Evolutionary conservation across 2,113 vertebrate genomes (phyloP).

Genomic region (Gallinago media): DNA sequence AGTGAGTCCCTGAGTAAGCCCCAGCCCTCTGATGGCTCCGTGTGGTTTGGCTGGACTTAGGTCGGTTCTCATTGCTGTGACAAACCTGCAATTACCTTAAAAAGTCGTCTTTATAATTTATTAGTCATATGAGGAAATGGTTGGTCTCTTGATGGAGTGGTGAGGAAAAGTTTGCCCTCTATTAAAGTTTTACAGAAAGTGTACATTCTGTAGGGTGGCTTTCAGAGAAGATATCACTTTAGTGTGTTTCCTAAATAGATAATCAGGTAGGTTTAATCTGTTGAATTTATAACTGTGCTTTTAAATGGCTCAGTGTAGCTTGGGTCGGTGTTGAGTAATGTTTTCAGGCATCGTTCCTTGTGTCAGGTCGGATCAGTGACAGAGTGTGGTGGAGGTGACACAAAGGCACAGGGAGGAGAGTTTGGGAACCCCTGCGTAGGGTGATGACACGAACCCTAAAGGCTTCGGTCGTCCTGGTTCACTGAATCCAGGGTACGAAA

Average conservation of each 20-base stretch:
- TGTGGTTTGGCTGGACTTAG: background rate
- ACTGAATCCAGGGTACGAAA: background rate
- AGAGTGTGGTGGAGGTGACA: background rate
- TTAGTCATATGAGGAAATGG: background rate
- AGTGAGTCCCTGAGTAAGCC: background rate
- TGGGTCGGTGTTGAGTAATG: fast-evolving
- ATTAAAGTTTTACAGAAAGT: background rate
- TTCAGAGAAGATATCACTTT: background rate
- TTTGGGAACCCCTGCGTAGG: background rate
- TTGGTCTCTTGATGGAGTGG: background rate
- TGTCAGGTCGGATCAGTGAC: background rate
- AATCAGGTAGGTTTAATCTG: background rate
- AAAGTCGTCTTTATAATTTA: background rate
- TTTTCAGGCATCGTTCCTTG: fast-evolving
- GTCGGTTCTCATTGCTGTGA: background rate
- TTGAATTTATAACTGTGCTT: background rate
- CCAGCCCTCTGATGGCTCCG: background rate
- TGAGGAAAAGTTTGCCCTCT: background rate
- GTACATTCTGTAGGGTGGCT: fast-evolving
- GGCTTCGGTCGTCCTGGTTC: fast-evolving
- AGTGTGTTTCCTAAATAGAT: fast-evolving
- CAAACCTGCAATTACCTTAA: background rate
- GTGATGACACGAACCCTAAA: background rate
- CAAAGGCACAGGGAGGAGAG: background rate
- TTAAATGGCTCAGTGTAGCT: background rate